These are phyloP conservation scores for Corythornis cristatus DNA, from an alignment of 2,113 vertebrate genomes.

Conservation along the genomic window DNA sequence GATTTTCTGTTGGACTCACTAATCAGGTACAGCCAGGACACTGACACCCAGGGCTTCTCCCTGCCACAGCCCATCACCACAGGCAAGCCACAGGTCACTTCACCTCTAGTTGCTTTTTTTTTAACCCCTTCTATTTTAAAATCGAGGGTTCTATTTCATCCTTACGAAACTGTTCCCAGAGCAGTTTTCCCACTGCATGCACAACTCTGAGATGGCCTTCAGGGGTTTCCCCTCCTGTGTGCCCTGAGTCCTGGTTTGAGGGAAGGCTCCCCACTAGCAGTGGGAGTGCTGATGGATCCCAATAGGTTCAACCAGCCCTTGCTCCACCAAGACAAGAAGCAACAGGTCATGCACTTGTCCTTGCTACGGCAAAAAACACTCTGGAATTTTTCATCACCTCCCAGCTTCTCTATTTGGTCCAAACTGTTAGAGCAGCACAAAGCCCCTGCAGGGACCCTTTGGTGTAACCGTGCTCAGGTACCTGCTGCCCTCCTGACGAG, in stretches of 20 bases:
- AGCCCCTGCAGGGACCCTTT: not conserved
- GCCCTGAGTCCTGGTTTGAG: not conserved
- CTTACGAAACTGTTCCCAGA: not conserved
- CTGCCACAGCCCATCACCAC: accelerated
- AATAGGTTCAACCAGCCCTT: not conserved
- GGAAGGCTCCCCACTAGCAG: not conserved
- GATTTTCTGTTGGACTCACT: not conserved
- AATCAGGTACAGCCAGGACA: not conserved
- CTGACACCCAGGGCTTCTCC: not conserved
- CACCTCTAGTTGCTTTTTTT: not conserved
- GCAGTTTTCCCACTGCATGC: not conserved
- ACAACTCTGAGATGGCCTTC: not conserved
- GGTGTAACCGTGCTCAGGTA: accelerated
- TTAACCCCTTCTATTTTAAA: not conserved
- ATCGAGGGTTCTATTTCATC: not conserved
- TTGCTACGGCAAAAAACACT: not conserved
- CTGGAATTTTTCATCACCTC: not conserved
- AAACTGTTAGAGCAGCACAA: too few relatives aligned
- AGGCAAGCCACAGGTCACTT: not conserved
- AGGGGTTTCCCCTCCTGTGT: not conserved
- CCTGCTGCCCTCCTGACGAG: not conserved
- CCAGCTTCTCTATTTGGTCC: too few relatives aligned
- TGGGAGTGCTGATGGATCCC: accelerated
- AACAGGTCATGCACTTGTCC: accelerated
- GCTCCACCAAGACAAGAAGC: not conserved